Conservation (phyloP, 1,140 invertebrate species). For the Eurosta solidaginis region DNA sequence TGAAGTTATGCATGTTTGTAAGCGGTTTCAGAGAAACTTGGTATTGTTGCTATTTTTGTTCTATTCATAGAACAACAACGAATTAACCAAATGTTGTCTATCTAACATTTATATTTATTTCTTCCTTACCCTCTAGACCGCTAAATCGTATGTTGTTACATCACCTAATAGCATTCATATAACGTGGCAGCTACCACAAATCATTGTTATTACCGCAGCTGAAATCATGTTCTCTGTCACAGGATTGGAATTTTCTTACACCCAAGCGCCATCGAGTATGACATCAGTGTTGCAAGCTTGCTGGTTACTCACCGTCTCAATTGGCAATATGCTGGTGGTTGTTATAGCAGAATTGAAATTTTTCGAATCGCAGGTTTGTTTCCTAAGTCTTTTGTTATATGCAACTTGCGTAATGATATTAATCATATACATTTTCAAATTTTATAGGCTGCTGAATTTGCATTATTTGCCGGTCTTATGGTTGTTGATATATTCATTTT, state of each 20-base stretch:
- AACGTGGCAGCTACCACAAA: constrained; percentile 85
- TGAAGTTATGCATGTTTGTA: no score
- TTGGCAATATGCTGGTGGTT: constrained; percentile 81
- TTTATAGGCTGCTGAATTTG: constrained; percentile 76
- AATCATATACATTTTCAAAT: background rate
- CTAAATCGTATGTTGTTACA: constrained; percentile 61
- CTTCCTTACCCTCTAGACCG: background rate
- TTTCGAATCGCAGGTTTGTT: constrained; percentile 39
- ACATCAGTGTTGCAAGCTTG: constrained; percentile 88
- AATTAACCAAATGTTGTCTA: constrained; percentile 22
- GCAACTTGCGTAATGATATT: background rate
- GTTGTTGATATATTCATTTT: constrained; percentile 81
- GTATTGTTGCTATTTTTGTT: no score
- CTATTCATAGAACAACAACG: no score
- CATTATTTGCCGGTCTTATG: constrained; percentile 85
- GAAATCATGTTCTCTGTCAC: constrained; percentile 92
- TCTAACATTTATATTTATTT: constrained; percentile 65
- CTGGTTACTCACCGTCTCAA: constrained; percentile 87
- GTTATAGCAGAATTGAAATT: constrained; percentile 69
- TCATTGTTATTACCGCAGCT: constrained; percentile 81
- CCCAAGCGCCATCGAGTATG: constrained; percentile 88
- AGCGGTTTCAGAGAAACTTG: no score
- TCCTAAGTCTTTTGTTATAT: background rate
- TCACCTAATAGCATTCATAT: constrained; percentile 76
- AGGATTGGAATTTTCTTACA: constrained; percentile 90